A percentile compares a stretch with the other conserved stretches of the same genome.
phyloP scores from a whole-genome alignment of 2,888 invertebrate genomes.

The Junonia oenone region DNA sequence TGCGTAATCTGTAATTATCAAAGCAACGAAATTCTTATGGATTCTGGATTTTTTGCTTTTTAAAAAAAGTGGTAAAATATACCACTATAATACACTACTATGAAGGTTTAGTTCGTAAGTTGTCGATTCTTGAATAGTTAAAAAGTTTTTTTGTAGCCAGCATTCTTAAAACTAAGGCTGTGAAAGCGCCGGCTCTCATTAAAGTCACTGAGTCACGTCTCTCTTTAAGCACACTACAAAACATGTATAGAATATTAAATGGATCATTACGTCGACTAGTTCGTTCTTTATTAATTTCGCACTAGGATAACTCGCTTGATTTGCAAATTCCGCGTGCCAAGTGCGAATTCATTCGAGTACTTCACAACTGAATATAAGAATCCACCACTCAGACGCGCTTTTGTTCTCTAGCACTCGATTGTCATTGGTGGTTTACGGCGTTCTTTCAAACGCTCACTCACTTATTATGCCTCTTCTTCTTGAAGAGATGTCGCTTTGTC shows the following conservation, averaged over 20 bases:
- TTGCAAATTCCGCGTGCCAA: too few relatives aligned
- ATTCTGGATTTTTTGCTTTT: background rate
- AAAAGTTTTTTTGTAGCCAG: constrained; percentile 63
- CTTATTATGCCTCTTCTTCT: too few relatives aligned
- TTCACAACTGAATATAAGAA: too few relatives aligned
- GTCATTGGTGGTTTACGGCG: too few relatives aligned
- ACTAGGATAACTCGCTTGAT: background rate
- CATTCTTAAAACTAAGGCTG: constrained; percentile 48
- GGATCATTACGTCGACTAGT: constrained; percentile 14
- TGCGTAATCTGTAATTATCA: too few relatives aligned
- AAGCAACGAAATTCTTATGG: too few relatives aligned
- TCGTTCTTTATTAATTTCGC: background rate
- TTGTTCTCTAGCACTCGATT: too few relatives aligned
- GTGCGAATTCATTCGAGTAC: too few relatives aligned
- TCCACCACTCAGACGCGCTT: too few relatives aligned
- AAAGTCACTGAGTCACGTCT: constrained; percentile 47
- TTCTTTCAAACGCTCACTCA: too few relatives aligned
- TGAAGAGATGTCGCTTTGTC: too few relatives aligned
- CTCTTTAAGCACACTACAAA: constrained; percentile 37
- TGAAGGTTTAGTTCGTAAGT: constrained; percentile 51
- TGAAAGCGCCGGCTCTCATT: constrained; percentile 46
- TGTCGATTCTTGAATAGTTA: constrained; percentile 55
- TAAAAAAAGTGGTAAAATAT: background rate
- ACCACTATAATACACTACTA: background rate
- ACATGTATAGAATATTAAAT: constrained; percentile 32